These are phyloP conservation scores for Euura saliciscinereae DNA, from an alignment of 1,140 invertebrate species.

Conservation along the genomic window DNA sequence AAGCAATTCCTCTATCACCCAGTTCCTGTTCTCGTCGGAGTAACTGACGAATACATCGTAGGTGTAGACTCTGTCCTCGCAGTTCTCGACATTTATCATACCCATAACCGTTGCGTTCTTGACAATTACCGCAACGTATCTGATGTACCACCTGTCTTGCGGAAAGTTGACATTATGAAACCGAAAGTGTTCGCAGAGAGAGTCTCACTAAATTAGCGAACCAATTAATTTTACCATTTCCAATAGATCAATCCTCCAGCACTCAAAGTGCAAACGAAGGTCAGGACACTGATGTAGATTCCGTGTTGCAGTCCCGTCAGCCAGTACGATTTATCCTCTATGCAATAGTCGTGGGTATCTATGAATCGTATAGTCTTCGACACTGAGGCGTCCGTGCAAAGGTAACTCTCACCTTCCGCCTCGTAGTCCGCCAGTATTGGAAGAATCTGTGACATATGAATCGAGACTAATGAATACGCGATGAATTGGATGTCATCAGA, in stretches of 20 bases:
- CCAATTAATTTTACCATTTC: constrained; percentile 41
- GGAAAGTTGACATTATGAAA: constrained; percentile 13
- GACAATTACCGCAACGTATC: constrained; percentile 64
- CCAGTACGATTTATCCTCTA: not conserved
- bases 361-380: not conserved
- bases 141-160: constrained; percentile 46
- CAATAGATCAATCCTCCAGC: constrained; percentile 49
- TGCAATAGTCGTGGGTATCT: not conserved
- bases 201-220: not conserved
- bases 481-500: constrained; percentile 15
- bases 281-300: constrained; percentile 22
- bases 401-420: constrained; percentile 33
- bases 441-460: constrained; percentile 45
- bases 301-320: constrained; percentile 16
- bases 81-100: constrained; percentile 49
- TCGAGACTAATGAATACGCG: constrained; percentile 23
- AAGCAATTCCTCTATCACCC: constrained; percentile 65
- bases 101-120: constrained; percentile 59
- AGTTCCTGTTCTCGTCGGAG: constrained; percentile 64
- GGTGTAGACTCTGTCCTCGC: constrained; percentile 43
- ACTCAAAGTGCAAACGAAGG: constrained; percentile 42
- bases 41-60: constrained; percentile 72
- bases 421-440: constrained; percentile 45
- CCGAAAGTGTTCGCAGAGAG: constrained; percentile 10
- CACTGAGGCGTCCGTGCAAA: constrained; percentile 46